Evolutionary conservation across 2,113 vertebrate genomes (phyloP), one percentile per base, ranked within the genome.

Genomic region (Notarius lentiginosus): DNA sequence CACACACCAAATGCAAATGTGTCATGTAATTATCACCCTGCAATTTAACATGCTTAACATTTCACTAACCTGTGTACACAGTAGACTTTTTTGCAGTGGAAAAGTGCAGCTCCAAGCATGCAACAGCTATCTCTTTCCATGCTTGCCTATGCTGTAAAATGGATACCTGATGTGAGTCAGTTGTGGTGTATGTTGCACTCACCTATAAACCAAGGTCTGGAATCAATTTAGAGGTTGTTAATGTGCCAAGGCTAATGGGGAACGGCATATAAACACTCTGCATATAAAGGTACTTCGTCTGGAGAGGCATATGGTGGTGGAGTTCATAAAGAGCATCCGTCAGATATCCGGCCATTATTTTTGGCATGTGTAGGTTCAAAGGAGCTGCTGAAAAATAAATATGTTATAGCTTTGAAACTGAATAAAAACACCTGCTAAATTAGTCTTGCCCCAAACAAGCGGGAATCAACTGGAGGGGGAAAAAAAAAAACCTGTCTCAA

Each of bases 221-320:
- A 91, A 95, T 90, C 92, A 93, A 93, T 94, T 94, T 86, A 47
- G 79, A 70, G 88, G 56, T 87, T 83, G 92, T 95, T 94, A 93
- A 94, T 92, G 89, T 91, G 91, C 90, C 91, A 92, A 15, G 88
- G 88, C 80, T 93, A 90, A 92, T 89, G 81, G 87, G 87, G 83
- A 91, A 89, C 73, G 90, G 86, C 68, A 88, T 84, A 88, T 91
- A 92, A 91, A 93, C 84, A 87, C 79, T 89, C 88, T 41, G 41
- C 41, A 41, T 41, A 41, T 41, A 63, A 86, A 88, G 84, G 90
- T 91, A 92, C 93, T 91, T 84, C 77, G 89, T 70, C 90, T 92
- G 86, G 83, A 75, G 91, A 90, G 90, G 72, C 89, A 91, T 93
- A 91, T 91, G 87, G 75, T 6, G 84, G 89, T 90, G 61, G 89